Percentiles rank a stretch among this genome's conserved stretches.
These are phyloP conservation scores for Mohoua ochrocephala DNA, from an alignment of 2,113 vertebrate species.

Conservation along the genomic window DNA sequence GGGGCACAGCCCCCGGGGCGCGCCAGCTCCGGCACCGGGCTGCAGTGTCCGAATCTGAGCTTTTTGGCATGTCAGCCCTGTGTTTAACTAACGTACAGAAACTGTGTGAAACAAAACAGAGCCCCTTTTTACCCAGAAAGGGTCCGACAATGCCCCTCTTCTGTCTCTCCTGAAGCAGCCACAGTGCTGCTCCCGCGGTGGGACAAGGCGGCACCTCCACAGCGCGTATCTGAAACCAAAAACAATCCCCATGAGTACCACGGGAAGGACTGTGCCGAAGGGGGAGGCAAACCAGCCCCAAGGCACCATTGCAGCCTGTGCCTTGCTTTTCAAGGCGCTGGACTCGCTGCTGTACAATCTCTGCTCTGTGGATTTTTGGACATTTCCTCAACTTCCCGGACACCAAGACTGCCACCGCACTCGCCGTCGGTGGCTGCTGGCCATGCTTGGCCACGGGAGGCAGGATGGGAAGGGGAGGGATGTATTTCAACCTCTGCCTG, in stretches of 20 bases:
- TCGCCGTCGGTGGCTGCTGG: rapidly evolving
- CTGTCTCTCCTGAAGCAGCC: neutral
- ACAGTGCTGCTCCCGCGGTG: neutral
- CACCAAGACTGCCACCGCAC: neutral
- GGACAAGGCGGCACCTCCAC: neutral
- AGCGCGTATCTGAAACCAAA: neutral
- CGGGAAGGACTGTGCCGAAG: neutral
- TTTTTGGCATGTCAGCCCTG: neutral
- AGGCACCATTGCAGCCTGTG: neutral
- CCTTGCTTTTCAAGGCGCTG: neutral
- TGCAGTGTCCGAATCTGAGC: neutral
- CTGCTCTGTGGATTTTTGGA: neutral
- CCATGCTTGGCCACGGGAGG: neutral
- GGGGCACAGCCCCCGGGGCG: neutral
- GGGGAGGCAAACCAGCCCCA: neutral
- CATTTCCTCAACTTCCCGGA: neutral
- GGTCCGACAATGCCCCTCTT: neutral
- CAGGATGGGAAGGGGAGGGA: neutral
- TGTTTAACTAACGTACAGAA: neutral
- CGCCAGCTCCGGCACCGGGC: neutral
- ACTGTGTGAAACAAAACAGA: neutral
- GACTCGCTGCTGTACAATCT: neutral
- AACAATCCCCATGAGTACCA: neutral
- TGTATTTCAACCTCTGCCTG: neutral
- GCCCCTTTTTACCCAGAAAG: neutral